phyloP scores from a whole-genome alignment of 2,797 vertebrate species.

The Phyllotis vaccarum region DNA sequence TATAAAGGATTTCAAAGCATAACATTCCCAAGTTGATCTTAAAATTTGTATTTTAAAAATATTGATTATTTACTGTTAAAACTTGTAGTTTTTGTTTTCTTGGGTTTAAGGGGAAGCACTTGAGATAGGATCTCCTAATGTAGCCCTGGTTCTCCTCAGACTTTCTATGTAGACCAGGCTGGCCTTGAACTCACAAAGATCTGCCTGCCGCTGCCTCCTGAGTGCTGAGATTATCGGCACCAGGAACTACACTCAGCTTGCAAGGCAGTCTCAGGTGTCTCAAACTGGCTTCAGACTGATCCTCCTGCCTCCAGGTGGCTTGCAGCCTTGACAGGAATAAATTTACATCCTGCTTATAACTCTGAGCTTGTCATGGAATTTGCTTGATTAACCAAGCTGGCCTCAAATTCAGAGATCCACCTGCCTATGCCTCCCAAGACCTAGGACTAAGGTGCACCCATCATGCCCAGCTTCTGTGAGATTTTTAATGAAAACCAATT shows the following conservation, averaged over 20 bases:
- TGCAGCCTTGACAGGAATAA: not conserved
- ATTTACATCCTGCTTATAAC: not conserved
- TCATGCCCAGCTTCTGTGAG: not conserved
- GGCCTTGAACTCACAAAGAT: not conserved
- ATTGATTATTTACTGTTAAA: not conserved
- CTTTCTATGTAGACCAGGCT: not conserved
- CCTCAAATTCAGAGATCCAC: not conserved
- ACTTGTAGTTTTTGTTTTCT: not conserved
- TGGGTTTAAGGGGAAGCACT: not conserved
- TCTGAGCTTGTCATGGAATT: not conserved
- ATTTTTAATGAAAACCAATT: slow-evolving; percentile 1
- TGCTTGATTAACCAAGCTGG: not conserved
- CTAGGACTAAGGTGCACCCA: not conserved
- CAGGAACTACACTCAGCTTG: not conserved
- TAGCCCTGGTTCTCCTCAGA: not conserved
- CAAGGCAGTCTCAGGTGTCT: not conserved
- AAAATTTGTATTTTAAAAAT: slow-evolving; percentile 23
- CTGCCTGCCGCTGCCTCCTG: not conserved
- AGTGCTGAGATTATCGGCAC: not conserved
- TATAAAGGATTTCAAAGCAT: slow-evolving; percentile 1
- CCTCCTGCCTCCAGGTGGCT: not conserved
- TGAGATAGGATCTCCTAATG: too few relatives aligned
- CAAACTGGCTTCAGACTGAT: not conserved
- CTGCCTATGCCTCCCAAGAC: not conserved
- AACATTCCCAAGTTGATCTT: not conserved